Percentiles rank a stretch among this genome's conserved stretches.
Conservation (phyloP, 2,797 vertebrate genomes). For the Sebastes alutus region DNA sequence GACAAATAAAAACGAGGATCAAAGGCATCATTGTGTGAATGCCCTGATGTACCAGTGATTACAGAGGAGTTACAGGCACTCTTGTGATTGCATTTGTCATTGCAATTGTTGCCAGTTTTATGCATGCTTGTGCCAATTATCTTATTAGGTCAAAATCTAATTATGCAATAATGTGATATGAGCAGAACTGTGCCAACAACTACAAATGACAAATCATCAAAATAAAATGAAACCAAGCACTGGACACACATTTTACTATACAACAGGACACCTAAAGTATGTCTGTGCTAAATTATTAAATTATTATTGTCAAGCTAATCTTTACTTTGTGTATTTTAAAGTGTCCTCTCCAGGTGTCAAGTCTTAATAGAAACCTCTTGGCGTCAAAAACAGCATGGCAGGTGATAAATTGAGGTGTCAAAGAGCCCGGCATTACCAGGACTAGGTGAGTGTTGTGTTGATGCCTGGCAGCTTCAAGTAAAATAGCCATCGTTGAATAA, state of each 20-base stretch:
- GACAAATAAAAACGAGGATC: background rate
- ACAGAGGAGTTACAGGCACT: background rate
- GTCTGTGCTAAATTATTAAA: background rate
- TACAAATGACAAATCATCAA: background rate
- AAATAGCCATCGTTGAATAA: slow-evolving; percentile 61
- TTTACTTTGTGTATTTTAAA: background rate
- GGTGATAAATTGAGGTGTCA: slow-evolving; percentile 42
- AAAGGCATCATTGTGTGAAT: background rate
- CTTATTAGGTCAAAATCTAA: background rate
- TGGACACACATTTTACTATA: background rate
- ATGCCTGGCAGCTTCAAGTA: slow-evolving; percentile 53
- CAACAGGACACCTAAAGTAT: background rate
- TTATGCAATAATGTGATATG: background rate
- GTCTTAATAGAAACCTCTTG: slow-evolving; percentile 19
- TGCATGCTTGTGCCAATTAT: background rate
- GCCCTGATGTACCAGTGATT: background rate
- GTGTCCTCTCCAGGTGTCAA: background rate
- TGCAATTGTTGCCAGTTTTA: background rate
- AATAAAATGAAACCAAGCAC: background rate
- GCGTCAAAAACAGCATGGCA: background rate
- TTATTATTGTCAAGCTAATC: background rate
- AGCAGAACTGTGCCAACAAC: background rate
- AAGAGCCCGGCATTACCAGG: slow-evolving; percentile 17
- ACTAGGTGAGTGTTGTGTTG: slow-evolving; percentile 33
- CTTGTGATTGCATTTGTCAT: background rate